Base-by-base conservation (phyloP, 53 echinoderm and acorn worm species). In the Apostichopus leukothele region DNA sequence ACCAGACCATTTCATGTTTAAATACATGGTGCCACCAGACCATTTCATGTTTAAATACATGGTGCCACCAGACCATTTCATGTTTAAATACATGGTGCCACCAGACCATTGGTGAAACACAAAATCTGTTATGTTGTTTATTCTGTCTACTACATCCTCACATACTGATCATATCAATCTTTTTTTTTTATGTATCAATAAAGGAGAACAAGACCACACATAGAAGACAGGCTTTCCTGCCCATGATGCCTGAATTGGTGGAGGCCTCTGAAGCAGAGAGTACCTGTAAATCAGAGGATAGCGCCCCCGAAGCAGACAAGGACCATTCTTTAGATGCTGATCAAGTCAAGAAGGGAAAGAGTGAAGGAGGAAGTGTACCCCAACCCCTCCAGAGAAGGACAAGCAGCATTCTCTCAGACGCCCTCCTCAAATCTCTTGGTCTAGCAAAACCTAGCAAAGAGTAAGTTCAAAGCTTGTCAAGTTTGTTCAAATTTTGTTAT, bases 161-260 rank as follows among this genome's bases (percentile, higher is more conserved):
- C 3, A 3, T 39, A 39, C 39, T 39, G 39, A 39, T 3, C 39
- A 39, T 39, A 39, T 39, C 39, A 39, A 50, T 11, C 13, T 53
- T 27, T 53, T 19, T 27, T 27, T 53, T 20, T 39, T 39, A 39
- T 39, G 39, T 39, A 39, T 22, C 6, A 25, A 25, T 76, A 21
- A 80, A 96, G 97, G 97, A 93, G 71, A 92, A 97, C 90, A 97
- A 97, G 85, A 59, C 88, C 26, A 92, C 93, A 75, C 89, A 90
- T 21, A 52, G 63, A 5, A 61, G 22, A 77, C 77, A 89, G 51
- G 77, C 90, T 39, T 90, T 93, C 22, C 77, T 87, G 16, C 90
- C 92, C 59, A 92, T 80, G 16, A 94, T 98, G 95, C 99, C 99
- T 16, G 92, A 94, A 74, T 86, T 98, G 57, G 88, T 92, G 0